A percentile compares a stretch with the other conserved stretches of the same genome.
phyloP scores from a whole-genome alignment of 2,888 invertebrate species.

The Cataglyphis altisquamis region DNA sequence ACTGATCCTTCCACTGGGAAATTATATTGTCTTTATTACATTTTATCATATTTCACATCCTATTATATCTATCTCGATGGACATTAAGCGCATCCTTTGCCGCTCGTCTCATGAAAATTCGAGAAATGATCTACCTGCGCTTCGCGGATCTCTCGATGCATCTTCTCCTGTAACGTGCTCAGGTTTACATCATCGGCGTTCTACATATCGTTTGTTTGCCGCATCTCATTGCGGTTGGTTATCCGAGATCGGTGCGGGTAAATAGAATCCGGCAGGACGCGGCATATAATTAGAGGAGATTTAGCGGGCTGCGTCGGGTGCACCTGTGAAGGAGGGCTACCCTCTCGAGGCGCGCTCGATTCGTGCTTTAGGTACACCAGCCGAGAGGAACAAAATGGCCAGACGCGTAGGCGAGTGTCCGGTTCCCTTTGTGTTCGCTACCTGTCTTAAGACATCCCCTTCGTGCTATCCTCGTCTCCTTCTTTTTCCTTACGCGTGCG shows the following conservation, averaged over 20 bases:
- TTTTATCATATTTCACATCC: background rate
- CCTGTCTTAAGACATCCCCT: conserved; percentile 84
- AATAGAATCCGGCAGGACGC: conserved; percentile 75
- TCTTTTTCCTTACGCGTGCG: conserved; percentile 74
- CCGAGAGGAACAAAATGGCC: conserved; percentile 76
- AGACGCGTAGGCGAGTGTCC: conserved; percentile 82
- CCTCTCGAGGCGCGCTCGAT: conserved; percentile 63
- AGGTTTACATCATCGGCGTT: conserved; percentile 41
- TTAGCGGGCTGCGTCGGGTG: conserved; percentile 78
- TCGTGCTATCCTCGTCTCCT: conserved; percentile 65
- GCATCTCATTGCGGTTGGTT: conserved; percentile 60
- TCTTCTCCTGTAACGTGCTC: conserved; percentile 27
- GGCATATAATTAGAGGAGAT: conserved; percentile 82
- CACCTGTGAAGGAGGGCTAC: conserved; percentile 79
- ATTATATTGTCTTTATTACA: background rate
- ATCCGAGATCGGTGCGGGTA: conserved; percentile 75
- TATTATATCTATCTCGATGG: conserved; percentile 21
- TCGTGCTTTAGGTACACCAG: conserved; percentile 62
- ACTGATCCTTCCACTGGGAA: background rate
- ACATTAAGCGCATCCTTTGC: conserved; percentile 45
- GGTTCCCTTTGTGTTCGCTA: conserved; percentile 85
- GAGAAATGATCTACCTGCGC: conserved; percentile 46
- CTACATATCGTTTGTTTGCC: conserved; percentile 59
- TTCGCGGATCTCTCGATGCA: conserved; percentile 11
- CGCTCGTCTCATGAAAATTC: conserved; percentile 45